These are phyloP conservation scores for Lagenorhynchus albirostris DNA, from an alignment of 2,113 vertebrate genomes.

Conservation along the genomic window DNA sequence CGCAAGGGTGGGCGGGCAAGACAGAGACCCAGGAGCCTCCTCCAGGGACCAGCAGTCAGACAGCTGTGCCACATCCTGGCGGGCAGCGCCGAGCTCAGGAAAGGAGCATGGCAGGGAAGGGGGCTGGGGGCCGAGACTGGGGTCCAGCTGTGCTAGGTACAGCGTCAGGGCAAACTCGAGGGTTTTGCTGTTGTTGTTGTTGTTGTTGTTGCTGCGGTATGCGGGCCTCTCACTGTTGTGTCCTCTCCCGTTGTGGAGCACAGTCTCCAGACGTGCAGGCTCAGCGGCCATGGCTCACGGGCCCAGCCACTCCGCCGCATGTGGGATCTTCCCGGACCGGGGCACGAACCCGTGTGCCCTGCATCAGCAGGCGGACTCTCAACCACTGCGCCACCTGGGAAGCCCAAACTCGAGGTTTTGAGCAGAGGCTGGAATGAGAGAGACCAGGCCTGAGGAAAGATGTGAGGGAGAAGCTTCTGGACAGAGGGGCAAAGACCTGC, in stretches of 20 bases:
- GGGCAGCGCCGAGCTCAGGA: fast-evolving
- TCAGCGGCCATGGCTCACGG: no score
- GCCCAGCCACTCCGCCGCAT: no score
- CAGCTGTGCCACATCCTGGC: not conserved
- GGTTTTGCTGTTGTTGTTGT: no score
- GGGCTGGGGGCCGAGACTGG: fast-evolving
- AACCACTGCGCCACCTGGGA: no score
- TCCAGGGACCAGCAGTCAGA: not conserved
- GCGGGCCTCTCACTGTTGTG: no score
- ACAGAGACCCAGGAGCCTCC: not conserved
- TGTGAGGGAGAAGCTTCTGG: not conserved
- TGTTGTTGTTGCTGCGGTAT: no score
- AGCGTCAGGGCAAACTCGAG: not conserved
- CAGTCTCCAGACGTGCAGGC: no score
- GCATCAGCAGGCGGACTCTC: no score
- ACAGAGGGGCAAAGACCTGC: not conserved
- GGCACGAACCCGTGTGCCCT: no score
- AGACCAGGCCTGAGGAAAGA: not conserved
- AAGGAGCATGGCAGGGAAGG: not conserved
- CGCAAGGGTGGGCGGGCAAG: not conserved
- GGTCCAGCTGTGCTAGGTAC: not conserved
- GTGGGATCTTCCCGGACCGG: no score
- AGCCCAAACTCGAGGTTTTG: not conserved
- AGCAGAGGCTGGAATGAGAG: not conserved
- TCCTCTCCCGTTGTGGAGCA: no score